Evolutionary conservation across 2,888 invertebrate genomes (phyloP).

Genomic region (Aphelenchoides bicaudatus): DNA sequence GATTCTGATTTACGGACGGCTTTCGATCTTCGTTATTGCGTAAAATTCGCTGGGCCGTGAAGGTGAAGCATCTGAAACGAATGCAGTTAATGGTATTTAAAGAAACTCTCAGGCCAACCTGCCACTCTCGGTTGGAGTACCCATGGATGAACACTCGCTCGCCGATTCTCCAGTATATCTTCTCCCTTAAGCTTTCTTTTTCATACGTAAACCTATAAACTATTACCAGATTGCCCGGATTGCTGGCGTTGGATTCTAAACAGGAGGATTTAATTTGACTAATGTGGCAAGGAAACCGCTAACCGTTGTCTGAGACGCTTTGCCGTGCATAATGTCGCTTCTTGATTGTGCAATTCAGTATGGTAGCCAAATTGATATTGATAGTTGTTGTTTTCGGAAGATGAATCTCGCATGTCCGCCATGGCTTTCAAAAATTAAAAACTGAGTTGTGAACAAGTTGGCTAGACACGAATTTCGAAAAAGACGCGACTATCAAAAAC

Average conservation of each 20-base stretch:
- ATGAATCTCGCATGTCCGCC: conserved; percentile 53
- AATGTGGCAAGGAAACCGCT: no score
- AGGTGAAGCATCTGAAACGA: conserved; percentile 47
- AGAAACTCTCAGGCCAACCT: no score
- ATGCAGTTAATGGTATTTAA: no score
- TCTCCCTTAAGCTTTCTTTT: conserved; percentile 2
- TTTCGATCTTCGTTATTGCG: conserved; percentile 58
- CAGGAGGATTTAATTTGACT: no score
- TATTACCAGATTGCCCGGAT: conserved; percentile 41
- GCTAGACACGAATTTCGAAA: no score
- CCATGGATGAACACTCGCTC: conserved; percentile 56
- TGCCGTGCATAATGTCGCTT: conserved; percentile 57
- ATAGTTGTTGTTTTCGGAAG: conserved; percentile 47
- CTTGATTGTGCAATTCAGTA: conserved; percentile 51
- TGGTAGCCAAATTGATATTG: conserved; percentile 59
- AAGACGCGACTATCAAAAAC: no score
- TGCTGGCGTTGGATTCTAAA: conserved; percentile 58
- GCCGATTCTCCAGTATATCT: conserved; percentile 51
- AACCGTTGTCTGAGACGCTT: conserved; percentile 55
- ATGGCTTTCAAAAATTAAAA: no score
- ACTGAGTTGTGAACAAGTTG: no score
- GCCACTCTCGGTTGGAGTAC: conserved; percentile 59
- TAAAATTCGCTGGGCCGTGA: conserved; percentile 50
- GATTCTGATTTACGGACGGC: conserved; percentile 57
- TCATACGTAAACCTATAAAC: not conserved